A percentile compares a stretch with the other conserved stretches of the same genome.
Conservation (phyloP, 1,140 invertebrate genomes). For the Batillaria attramentaria region DNA sequence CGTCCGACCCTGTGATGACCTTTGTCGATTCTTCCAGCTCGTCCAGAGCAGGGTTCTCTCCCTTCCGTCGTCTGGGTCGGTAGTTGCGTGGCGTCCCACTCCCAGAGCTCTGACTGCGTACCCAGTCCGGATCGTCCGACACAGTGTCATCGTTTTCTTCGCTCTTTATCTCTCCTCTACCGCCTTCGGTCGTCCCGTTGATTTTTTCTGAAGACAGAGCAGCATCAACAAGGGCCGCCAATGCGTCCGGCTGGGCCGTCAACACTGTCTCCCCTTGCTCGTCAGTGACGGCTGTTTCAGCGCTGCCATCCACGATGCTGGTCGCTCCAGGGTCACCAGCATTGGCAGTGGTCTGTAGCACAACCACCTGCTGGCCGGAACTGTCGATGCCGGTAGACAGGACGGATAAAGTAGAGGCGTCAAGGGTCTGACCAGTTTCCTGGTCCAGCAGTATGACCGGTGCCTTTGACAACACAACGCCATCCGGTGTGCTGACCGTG, state of each 20-base stretch:
- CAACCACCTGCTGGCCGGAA: neutral
- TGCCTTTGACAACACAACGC: constrained; percentile 1
- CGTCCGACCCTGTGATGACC: constrained; percentile 38
- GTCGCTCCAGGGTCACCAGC: too few species aligned
- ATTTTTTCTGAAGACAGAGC: constrained; percentile 43
- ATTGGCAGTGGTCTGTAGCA: constrained; percentile 11
- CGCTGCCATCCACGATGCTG: neutral
- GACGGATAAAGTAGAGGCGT: neutral
- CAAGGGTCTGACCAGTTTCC: constrained; percentile 12
- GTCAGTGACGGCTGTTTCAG: neutral
- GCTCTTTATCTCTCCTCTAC: constrained; percentile 4
- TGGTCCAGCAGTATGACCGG: constrained; percentile 25
- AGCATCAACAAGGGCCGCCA: constrained; percentile 39
- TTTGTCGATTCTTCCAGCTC: constrained; percentile 40
- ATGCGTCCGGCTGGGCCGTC: constrained; percentile 14
- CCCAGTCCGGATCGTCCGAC: constrained; percentile 27
- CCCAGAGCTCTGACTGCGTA: constrained; percentile 14
- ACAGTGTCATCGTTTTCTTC: constrained; percentile 10
- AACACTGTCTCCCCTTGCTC: neutral
- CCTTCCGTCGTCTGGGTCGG: constrained; percentile 30
- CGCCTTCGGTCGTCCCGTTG: constrained; percentile 7
- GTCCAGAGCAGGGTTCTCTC: constrained; percentile 46
- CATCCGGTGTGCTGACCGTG: neutral
- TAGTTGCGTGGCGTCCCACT: constrained; percentile 5
- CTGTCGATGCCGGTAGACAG: constrained; percentile 17